Evolutionary conservation across 1,140 invertebrate genomes (phyloP).

Genomic region (Lepidurus packardi): DNA sequence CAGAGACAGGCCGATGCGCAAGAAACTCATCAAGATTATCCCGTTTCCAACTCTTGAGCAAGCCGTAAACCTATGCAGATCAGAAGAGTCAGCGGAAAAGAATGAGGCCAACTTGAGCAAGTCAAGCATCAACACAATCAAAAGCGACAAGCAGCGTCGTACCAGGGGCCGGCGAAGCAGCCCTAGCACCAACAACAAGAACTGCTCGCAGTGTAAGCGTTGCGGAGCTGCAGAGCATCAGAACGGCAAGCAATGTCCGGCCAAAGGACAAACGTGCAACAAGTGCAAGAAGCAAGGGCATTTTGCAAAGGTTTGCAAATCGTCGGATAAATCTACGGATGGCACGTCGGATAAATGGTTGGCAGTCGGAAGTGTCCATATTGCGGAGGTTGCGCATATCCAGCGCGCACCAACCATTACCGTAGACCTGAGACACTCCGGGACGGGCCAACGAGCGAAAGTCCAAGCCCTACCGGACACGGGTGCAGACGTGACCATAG

Average conservation of each 20-base stretch:
- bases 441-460: neutral
- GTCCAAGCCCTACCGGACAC: constrained; percentile 24
- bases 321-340: too few species aligned
- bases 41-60: constrained; percentile 28
- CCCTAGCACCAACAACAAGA: neutral
- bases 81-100: constrained; percentile 35
- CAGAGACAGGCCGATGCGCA: constrained; percentile 16
- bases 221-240: constrained; percentile 14
- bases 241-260: constrained; percentile 22
- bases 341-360: constrained; percentile 13
- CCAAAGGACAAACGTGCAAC: constrained; percentile 9
- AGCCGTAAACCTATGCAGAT: constrained; percentile 31
- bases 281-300: constrained; percentile 26
- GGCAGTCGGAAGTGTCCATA: neutral
- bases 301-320: constrained; percentile 2
- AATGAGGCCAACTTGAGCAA: constrained; percentile 31
- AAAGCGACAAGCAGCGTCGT: neutral
- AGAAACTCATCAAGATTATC: constrained; percentile 23
- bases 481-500: constrained; percentile 29
- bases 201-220: neutral
- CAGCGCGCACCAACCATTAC: neutral
- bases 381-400: neutral
- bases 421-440: neutral
- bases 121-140: neutral
- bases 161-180: too few species aligned